Base-by-base conservation (phyloP, 2,888 invertebrate species). In the Aplocera efformata region DNA sequence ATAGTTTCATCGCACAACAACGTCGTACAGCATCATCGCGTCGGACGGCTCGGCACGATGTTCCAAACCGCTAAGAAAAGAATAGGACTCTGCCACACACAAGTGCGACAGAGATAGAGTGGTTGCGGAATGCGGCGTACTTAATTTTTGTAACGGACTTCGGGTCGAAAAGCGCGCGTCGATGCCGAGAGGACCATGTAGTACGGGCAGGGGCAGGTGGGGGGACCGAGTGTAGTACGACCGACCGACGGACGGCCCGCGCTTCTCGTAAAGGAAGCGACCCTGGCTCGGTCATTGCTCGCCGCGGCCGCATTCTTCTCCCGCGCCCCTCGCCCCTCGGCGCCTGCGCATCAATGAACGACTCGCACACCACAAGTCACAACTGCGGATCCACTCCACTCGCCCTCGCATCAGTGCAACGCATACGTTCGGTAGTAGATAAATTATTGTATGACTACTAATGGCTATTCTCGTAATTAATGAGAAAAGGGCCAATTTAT, bases 221-320 rank as follows among this genome's bases (percentile, higher is more conserved):
- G 72, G 72, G 64, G 58, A 56, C 59, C 67, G 77, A 70, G 73
- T 79, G 83, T 85, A 84, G 84, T 84, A 85, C 84, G 81, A 76
- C 22, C 7, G n/a, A 20, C 4, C 20, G 20, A 34, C 6, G 4
- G 20, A 17, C 82, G 82, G 79, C 76, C 76, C 75, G 83, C 78
- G 77, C 75, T 83, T 81, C 85, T 85, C 80, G 86, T 85, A 85
- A 85, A 86, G 85, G 85, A 85, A 84, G 81, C 85, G 85, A 84
- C 86, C 86, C 86, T 86, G 86, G 82, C 81, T 83, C 84, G 86
- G 86, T 86, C 86, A 86, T 83, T 86, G 86, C 86, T 81, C 86
- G 86, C 81, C 77, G 76, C 85, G 85, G 79, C 82, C 85, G 84
- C 85, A 85, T 85, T 84, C 82, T 77, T 79, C 80, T 60, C 72